Percentiles rank a stretch among this genome's conserved stretches.
Conservation (phyloP, 30 jellyfish, hydroid and myxozoan genomes). For the Nemopilema nomurai region DNA sequence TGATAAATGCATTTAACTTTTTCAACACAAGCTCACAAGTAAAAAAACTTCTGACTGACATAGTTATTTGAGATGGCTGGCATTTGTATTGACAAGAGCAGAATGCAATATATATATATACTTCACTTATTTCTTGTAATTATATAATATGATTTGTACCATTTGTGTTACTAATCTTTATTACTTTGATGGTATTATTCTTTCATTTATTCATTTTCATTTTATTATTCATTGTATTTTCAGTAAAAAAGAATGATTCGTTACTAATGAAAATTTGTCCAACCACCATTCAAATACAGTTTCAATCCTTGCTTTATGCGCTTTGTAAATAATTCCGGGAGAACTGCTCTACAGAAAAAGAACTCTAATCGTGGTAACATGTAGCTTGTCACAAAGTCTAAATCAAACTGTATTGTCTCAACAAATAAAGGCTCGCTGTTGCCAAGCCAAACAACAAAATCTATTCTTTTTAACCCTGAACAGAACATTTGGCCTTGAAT, state of each 20-base stretch:
- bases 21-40: neutral
- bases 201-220: neutral
- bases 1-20: neutral
- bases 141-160: neutral
- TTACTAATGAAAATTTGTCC: conserved; percentile 2
- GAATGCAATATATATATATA: neutral
- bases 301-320: conserved; percentile 5
- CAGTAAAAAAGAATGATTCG: neutral
- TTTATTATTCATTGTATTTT: too few species aligned
- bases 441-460: conserved; percentile 36
- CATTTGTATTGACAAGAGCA: neutral
- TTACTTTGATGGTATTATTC: neutral
- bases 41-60: neutral
- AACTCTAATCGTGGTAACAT: conserved; percentile 3
- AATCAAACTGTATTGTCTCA: neutral
- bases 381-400: neutral
- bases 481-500: conserved; percentile 53
- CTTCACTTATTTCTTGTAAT: neutral
- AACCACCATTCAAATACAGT: conserved; percentile 8
- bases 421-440: conserved; percentile 34
- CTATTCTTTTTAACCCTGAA: conserved; percentile 16
- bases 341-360: conserved; percentile 1
- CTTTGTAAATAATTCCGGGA: conserved; percentile 10
- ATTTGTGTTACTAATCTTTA: neutral
- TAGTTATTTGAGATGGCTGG: neutral